Base-by-base conservation (phyloP, 2,797 vertebrate genomes). In the Crenichthys baileyi region DNA sequence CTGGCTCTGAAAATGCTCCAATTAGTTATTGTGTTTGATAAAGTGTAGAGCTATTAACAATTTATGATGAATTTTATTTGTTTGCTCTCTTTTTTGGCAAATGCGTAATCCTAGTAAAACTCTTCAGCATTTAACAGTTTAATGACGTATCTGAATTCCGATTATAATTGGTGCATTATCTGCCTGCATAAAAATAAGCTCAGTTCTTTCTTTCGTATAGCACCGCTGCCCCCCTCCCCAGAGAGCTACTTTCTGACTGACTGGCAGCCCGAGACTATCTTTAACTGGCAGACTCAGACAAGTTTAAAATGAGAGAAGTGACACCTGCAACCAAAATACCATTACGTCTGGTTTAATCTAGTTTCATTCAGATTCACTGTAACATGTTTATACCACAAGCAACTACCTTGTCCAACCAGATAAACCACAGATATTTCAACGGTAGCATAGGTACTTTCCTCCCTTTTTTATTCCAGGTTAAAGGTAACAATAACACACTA, bases 401-500 rank as follows among this genome's bases (percentile, higher is more conserved):
- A 1, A 0, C 7, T 24, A 16, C 8, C 4, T 6, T 61, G 29
- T 0, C 0, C 29, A 7, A 1, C 36, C 0, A 0, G 2, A 1
- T 22, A 0, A 18, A 60, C 63, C 51, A 46, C 73, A 78, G 12
- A 41, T 60, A 0, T 4, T 20, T 51, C 39, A 31, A 51, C 1
- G 71, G 68, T 65, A 29, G 12, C 1, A 1, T 9, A 53, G 76
- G 85, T 83, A 53, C 70, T 85, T 87, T 3, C 81, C 76, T n/a
- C 39, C 8, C 67, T 24, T 8, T 0, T 71, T 29, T 29, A 29
- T 11, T 50, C 16, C 29, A 18, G 8, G 13, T 31, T 31, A 31
- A 15, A 31, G 9, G 4, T 20, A 9, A 53, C 31, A 53, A 72
- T 18, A 16, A 44, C n/a, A n/a, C 18, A 18, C 1, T 53, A 12